Conservation (phyloP, 2,113 vertebrate species). For the Phasianus colchicus region DNA sequence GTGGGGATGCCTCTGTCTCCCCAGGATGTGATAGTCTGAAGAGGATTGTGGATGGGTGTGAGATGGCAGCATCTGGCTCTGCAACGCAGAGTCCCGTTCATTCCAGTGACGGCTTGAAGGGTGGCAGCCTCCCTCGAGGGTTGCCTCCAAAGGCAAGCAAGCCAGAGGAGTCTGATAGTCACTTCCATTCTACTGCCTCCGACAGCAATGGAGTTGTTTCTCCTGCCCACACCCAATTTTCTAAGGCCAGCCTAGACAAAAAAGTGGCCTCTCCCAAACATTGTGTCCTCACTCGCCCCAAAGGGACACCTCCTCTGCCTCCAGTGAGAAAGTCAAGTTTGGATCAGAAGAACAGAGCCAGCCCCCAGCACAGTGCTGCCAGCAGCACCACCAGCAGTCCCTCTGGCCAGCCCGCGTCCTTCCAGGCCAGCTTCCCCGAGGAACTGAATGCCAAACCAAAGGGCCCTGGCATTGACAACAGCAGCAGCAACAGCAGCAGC, state of each 20-base stretch:
- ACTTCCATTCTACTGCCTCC: constrained; percentile 4
- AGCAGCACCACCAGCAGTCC: constrained; percentile 74
- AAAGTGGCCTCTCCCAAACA: constrained; percentile 86
- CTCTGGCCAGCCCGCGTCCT: constrained; percentile 71
- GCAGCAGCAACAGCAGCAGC: constrained; percentile 87
- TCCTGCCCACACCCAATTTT: constrained; percentile 60
- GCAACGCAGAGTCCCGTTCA: constrained; percentile 76
- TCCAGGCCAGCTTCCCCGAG: constrained; percentile 78
- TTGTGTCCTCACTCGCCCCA: constrained; percentile 88
- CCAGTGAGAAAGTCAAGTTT: constrained; percentile 96
- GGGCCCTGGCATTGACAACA: constrained; percentile 80
- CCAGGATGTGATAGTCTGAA: constrained; percentile 80
- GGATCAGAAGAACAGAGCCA: constrained; percentile 95
- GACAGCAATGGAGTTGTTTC: constrained; percentile 74
- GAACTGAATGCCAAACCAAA: constrained; percentile 82
- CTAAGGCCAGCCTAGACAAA: constrained; percentile 86
- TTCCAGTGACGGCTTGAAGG: constrained; percentile 79
- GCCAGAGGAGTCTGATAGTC: constrained; percentile 81
- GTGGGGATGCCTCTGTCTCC: constrained; percentile 80
- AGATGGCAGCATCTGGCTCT: constrained; percentile 75
- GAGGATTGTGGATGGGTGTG: constrained; percentile 91
- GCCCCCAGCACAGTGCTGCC: constrained; percentile 84
- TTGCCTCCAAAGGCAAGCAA: constrained; percentile 81
- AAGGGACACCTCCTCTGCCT: constrained; percentile 92
- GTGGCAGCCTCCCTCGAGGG: constrained; percentile 84